These are phyloP conservation scores for Drosophila obscura DNA, from an alignment of 1,140 invertebrate species.

Conservation along the genomic window DNA sequence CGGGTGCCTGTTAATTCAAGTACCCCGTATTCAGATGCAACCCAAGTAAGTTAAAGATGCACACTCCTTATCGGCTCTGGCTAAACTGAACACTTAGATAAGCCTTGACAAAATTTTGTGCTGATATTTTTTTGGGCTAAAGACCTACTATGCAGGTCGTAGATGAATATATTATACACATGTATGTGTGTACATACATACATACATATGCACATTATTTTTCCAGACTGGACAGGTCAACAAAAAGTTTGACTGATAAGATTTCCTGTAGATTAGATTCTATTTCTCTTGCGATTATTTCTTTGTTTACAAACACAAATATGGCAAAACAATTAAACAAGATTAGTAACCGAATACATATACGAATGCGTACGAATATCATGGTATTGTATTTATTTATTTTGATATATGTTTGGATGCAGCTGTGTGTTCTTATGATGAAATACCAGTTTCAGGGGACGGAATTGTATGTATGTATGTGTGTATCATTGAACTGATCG, in stretches of 20 bases:
- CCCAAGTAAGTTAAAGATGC: conserved; percentile 89
- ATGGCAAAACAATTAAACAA: conserved; percentile 34
- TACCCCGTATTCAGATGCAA: conserved; percentile 98
- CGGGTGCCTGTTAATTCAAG: conserved; percentile 94
- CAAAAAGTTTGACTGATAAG: conserved; percentile 61
- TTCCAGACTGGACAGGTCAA: conserved; percentile 46
- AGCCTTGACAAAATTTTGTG: conserved; percentile 17
- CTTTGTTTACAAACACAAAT: conserved; percentile 53
- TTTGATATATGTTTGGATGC: conserved; percentile 30
- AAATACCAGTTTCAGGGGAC: not conserved
- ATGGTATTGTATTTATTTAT: conserved; percentile 20
- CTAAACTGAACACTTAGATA: conserved; percentile 20
- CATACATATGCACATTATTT: conserved; percentile 22
- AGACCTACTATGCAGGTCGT: conserved; percentile 24
- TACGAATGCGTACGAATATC: conserved; percentile 1
- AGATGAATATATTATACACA: no score
- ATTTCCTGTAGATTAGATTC: conserved; percentile 49
- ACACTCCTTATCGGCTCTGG: conserved; percentile 26
- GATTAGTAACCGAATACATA: conserved; percentile 44
- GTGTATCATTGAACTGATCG: no score
- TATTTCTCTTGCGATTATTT: conserved; percentile 54
- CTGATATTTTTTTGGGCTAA: conserved; percentile 33
- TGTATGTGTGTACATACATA: no score
- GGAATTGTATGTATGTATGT: no score
- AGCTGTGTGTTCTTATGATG: conserved; percentile 31